Evolutionary conservation across 2,888 invertebrate genomes (phyloP).

Genomic region (Leptopilina drosophilae): DNA sequence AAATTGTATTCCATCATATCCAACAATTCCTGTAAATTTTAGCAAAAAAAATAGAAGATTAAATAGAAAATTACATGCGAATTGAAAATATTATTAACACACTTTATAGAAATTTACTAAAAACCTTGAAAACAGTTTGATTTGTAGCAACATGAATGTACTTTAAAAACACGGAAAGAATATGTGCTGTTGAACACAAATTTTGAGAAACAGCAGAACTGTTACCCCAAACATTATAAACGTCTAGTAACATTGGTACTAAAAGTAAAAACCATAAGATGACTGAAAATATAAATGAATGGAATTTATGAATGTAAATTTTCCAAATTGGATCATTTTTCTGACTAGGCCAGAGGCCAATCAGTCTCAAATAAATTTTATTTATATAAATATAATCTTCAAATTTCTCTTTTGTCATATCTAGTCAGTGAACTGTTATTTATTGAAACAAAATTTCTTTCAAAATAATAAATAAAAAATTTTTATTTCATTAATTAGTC

Average conservation of each 20-base stretch:
- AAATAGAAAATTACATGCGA: no score
- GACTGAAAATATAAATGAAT: no score
- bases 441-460: not conserved
- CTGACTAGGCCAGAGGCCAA: not conserved
- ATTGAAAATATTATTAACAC: no score
- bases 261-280: not conserved
- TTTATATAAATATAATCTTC: not conserved
- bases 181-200: not conserved
- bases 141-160: not conserved
- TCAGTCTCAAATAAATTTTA: not conserved
- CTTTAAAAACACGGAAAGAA: not conserved
- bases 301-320: not conserved
- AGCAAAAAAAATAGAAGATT: no score
- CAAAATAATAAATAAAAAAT: not conserved
- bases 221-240: constrained; percentile 5
- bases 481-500: no score
- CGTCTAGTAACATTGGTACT: not conserved
- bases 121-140: constrained; percentile 4
- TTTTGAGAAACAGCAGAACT: not conserved
- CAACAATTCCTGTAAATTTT: not conserved
- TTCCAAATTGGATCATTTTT: not conserved
- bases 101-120: not conserved
- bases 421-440: not conserved
- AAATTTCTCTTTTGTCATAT: not conserved
- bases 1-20: not conserved